Conservation (phyloP, 1,140 invertebrate species). For the Ganaspis sp. region DNA sequence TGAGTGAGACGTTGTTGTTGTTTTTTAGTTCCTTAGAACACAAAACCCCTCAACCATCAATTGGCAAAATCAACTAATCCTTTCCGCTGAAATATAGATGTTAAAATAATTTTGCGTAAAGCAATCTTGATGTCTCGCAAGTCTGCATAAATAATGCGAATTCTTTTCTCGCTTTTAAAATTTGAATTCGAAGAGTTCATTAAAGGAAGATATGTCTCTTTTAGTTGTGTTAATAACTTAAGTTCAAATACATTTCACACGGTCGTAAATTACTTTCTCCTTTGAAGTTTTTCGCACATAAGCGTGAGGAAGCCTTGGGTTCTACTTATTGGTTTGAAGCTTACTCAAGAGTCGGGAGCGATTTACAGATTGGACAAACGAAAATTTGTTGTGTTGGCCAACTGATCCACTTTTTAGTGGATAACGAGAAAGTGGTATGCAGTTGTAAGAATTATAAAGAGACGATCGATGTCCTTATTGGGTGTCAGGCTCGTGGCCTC, state of each 20-base stretch:
- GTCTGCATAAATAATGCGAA: too few relatives aligned
- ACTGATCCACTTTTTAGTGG: slow-evolving; percentile 23
- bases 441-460: slow-evolving; percentile 16
- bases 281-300: slow-evolving; percentile 4
- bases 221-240: slow-evolving; percentile 11
- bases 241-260: slow-evolving; percentile 9
- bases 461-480: slow-evolving; percentile 17
- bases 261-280: slow-evolving; percentile 26
- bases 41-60: too few relatives aligned
- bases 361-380: slow-evolving; percentile 24
- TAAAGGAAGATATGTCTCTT: background rate
- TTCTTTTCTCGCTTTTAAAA: too few relatives aligned
- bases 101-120: too few relatives aligned
- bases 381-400: slow-evolving; percentile 26
- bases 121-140: too few relatives aligned
- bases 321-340: slow-evolving; percentile 18
- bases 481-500: background rate
- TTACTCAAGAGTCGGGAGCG: slow-evolving; percentile 15
- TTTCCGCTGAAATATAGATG: too few relatives aligned
- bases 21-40: too few relatives aligned
- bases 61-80: too few relatives aligned
- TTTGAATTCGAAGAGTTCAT: background rate
- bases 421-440: slow-evolving; percentile 22
- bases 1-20: too few relatives aligned
- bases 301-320: slow-evolving; percentile 5